Evolutionary conservation across 2,113 vertebrate genomes (phyloP).

Genomic region (Hyaena hyaena): DNA sequence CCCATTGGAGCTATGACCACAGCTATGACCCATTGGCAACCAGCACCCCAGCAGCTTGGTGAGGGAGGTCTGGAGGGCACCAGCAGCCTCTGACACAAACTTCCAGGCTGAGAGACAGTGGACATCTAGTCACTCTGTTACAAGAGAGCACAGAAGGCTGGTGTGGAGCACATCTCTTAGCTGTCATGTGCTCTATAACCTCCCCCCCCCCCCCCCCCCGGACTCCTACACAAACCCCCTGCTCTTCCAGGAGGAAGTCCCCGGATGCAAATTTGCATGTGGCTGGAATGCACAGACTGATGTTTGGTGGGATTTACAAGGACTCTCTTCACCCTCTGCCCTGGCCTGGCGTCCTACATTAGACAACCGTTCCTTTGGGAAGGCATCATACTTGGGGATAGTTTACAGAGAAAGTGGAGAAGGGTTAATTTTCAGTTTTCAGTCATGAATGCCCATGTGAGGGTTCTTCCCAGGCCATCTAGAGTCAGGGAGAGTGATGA

Average conservation of each 20-base stretch:
- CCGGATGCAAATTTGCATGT: fast-evolving
- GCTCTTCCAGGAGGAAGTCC: neutral
- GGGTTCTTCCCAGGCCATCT: neutral
- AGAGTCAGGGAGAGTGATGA: neutral
- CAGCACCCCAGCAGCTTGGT: neutral
- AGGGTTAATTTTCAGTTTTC: neutral
- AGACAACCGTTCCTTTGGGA: neutral
- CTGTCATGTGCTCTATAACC: fast-evolving
- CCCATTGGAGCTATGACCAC: neutral
- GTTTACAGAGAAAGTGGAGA: neutral
- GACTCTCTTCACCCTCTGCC: neutral
- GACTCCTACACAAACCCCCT: fast-evolving
- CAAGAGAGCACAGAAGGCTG: neutral
- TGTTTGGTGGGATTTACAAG: fast-evolving
- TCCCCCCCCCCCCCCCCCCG: neutral
- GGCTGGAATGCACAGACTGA: too few species aligned
- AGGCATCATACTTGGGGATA: neutral
- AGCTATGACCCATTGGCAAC: neutral
- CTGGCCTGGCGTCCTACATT: neutral
- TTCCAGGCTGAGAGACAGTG: neutral
- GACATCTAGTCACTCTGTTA: neutral
- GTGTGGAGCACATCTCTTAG: too few species aligned
- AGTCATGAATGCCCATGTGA: neutral
- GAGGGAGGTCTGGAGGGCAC: neutral
- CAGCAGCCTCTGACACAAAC: too few species aligned